Conservation (phyloP, 2,797 vertebrate genomes). For the Propithecus perrieri region DNA sequence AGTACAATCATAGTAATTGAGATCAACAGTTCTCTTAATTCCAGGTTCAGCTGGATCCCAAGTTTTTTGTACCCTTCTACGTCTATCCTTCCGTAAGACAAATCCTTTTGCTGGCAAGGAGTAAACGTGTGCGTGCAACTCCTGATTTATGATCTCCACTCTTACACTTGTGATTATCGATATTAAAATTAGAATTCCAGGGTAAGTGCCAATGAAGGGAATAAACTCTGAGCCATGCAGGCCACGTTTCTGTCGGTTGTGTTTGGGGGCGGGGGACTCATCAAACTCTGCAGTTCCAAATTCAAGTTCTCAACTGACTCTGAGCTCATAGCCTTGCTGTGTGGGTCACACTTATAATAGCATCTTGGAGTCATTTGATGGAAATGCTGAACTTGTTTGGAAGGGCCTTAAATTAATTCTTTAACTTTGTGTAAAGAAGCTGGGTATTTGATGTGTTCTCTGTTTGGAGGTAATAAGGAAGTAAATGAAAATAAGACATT, state of each 20-base stretch:
- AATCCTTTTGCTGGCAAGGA: slow-evolving; percentile 40
- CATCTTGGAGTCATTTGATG: background rate
- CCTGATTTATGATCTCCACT: background rate
- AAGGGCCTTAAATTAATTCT: slow-evolving; percentile 19
- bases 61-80: slow-evolving; percentile 60
- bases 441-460: background rate
- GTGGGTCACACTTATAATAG: background rate
- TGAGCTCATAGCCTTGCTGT: background rate
- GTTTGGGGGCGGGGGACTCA: background rate
- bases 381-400: background rate
- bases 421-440: background rate
- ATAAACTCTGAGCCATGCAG: background rate
- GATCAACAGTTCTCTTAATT: slow-evolving; percentile 36
- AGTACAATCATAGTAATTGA: background rate
- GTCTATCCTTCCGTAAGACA: slow-evolving; percentile 57
- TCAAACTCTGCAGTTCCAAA: background rate
- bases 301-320: background rate
- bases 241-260: background rate
- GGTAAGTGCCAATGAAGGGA: background rate
- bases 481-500: slow-evolving; percentile 6
- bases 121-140: slow-evolving; percentile 11
- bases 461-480: background rate
- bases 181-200: slow-evolving; percentile 39
- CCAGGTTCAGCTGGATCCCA: slow-evolving; percentile 65
- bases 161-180: background rate